Conservation (phyloP, 2,113 vertebrate species). For the Ascaphus truei region DNA sequence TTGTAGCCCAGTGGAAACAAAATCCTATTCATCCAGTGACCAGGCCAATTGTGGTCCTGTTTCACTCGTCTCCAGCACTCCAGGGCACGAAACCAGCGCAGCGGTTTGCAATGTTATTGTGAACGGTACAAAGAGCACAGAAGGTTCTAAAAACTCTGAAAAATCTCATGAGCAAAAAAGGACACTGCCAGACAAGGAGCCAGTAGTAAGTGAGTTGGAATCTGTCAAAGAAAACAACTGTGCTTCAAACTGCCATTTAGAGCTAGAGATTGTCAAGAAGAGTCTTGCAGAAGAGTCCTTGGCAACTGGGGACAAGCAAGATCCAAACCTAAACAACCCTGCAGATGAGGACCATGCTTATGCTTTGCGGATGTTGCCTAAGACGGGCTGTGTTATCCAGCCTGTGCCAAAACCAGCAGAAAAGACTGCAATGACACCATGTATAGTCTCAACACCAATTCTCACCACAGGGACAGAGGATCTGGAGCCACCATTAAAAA, state of each 20-base stretch:
- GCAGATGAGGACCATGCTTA: slow-evolving; percentile 95
- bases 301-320: slow-evolving; percentile 76
- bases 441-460: slow-evolving; percentile 83
- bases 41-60: slow-evolving; percentile 57
- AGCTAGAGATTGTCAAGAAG: slow-evolving; percentile 79
- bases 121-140: slow-evolving; percentile 78
- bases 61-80: slow-evolving; percentile 58
- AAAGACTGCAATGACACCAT: slow-evolving; percentile 86
- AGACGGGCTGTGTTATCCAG: slow-evolving; percentile 95
- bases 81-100: slow-evolving; percentile 61
- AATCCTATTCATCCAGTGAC: slow-evolving; percentile 64
- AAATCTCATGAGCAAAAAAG: slow-evolving; percentile 56
- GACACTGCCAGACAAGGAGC: slow-evolving; percentile 60
- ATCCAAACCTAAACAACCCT: slow-evolving; percentile 78
- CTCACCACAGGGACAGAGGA: slow-evolving; percentile 84
- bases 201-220: slow-evolving; percentile 81
- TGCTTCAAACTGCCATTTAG: slow-evolving; percentile 68
- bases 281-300: slow-evolving; percentile 74
- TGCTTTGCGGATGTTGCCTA: slow-evolving; percentile 87
- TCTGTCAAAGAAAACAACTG: slow-evolving; percentile 98
- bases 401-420: slow-evolving; percentile 94
- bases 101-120: slow-evolving; percentile 94
- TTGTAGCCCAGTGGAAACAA: slow-evolving; percentile 67
- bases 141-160: slow-evolving; percentile 62
- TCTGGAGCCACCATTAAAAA: slow-evolving; percentile 93